Conservation (phyloP, 2,888 invertebrate genomes). For the Oligia latruncula region DNA sequence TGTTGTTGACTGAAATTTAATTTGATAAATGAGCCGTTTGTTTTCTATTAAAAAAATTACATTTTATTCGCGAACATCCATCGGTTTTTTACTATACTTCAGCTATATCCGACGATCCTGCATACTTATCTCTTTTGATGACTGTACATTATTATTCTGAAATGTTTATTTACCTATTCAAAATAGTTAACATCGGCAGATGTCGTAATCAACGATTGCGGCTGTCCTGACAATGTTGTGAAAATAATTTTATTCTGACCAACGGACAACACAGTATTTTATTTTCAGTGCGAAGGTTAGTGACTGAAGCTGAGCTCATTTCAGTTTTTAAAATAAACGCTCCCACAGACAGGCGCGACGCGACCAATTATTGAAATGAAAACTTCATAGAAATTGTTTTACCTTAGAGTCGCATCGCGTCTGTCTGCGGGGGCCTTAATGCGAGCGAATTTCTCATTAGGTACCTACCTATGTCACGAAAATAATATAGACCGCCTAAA, state of each 20-base stretch:
- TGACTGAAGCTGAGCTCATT: conserved; percentile 74
- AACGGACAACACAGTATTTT: conserved; percentile 63
- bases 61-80: too few relatives aligned
- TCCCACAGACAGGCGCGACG: neutral
- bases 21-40: too few relatives aligned
- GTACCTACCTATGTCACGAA: neutral
- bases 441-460: neutral
- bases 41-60: too few relatives aligned
- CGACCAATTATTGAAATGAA: neutral
- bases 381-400: neutral
- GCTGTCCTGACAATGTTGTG: conserved; percentile 28
- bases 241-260: conserved; percentile 52
- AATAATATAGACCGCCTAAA: neutral
- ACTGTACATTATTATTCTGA: neutral
- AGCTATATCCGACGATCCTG: too few relatives aligned
- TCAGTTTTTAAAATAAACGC: conserved; percentile 55
- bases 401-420: neutral
- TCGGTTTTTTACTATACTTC: too few relatives aligned
- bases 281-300: conserved; percentile 76
- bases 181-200: neutral
- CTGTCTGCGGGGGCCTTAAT: neutral
- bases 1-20: too few relatives aligned
- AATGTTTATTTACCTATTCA: conserved; percentile 19
- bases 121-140: neutral
- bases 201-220: conserved; percentile 15